A percentile compares a stretch with the other conserved stretches of the same genome.
Conservation (phyloP, 2,113 vertebrate species). For the Apus apus region DNA sequence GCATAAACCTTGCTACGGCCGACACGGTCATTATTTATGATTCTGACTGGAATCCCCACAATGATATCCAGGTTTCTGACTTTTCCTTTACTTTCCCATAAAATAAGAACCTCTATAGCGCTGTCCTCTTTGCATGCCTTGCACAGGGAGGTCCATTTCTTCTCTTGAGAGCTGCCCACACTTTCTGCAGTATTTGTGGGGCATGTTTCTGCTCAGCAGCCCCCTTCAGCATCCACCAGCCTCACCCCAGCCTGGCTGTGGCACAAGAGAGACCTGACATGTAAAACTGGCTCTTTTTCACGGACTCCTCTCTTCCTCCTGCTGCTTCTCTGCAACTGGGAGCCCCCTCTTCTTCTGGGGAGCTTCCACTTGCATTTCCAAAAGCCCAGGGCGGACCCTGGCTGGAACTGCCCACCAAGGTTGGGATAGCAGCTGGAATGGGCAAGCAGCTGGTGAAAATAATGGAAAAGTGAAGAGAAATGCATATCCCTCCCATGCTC, state of each 20-base stretch:
- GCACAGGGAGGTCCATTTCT: background rate
- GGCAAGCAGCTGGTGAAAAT: background rate
- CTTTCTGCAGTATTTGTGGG: background rate
- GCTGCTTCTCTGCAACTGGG: background rate
- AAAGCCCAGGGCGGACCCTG: background rate
- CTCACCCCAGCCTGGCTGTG: background rate
- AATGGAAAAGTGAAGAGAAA: background rate
- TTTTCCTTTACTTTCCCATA: background rate
- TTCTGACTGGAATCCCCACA: slow-evolving; percentile 99
- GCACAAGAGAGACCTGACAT: background rate
- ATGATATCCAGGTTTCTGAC: slow-evolving; percentile 92
- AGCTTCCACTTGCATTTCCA: background rate
- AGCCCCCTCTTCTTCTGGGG: background rate
- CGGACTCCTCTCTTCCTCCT: background rate
- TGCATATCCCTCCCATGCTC: accelerated
- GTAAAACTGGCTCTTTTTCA: accelerated
- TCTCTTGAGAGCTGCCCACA: background rate
- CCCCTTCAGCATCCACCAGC: background rate
- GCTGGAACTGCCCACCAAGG: background rate
- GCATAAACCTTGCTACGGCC: slow-evolving; percentile 96
- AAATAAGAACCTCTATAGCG: slow-evolving; percentile 17
- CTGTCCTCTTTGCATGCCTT: background rate
- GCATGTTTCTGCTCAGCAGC: background rate
- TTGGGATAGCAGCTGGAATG: background rate
- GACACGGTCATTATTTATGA: slow-evolving; percentile 98